A percentile compares a stretch with the other conserved stretches of the same genome.
phyloP scores from a whole-genome alignment of 2,888 invertebrate species.

The Acanthococcus lagerstroemiae region DNA sequence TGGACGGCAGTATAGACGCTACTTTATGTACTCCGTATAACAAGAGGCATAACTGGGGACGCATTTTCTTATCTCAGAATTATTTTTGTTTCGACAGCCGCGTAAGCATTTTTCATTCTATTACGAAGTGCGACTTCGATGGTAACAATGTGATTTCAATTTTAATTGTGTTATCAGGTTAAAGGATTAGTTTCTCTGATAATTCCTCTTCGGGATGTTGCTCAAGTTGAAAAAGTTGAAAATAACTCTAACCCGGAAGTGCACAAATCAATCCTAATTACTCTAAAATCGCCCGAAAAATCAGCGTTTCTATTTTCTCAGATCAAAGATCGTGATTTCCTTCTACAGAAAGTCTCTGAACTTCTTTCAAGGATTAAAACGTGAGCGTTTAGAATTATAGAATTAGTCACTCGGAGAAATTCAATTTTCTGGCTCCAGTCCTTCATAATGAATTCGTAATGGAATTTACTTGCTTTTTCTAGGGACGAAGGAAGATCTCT shows the following conservation, averaged over 20 bases:
- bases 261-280: conserved; percentile 67
- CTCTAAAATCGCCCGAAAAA: conserved; percentile 56
- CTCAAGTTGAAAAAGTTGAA: conserved; percentile 65
- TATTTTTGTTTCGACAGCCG: conserved; percentile 94
- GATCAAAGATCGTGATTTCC: conserved; percentile 76
- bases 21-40: conserved; percentile 92
- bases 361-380: conserved; percentile 56
- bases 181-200: conserved; percentile 72
- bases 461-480: no score
- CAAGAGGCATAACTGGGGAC: conserved; percentile 77
- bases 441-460: no score
- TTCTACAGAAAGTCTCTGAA: conserved; percentile 81
- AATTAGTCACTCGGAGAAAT: no score
- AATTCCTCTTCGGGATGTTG: conserved; percentile 75
- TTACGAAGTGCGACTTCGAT: no score
- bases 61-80: conserved; percentile 82
- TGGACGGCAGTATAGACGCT: conserved; percentile 88
- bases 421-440: no score
- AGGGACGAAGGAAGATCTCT: no score
- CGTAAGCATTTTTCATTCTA: conserved; percentile 48
- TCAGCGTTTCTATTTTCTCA: conserved; percentile 80
- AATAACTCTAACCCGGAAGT: conserved; percentile 51
- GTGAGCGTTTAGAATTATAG: no score
- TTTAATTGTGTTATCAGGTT: conserved; percentile 48
- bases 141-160: no score